A percentile compares a stretch with the other conserved stretches of the same genome.
These are phyloP conservation scores for Philhelius pedissequus DNA, from an alignment of 2,888 invertebrate species.

Conservation along the genomic window DNA sequence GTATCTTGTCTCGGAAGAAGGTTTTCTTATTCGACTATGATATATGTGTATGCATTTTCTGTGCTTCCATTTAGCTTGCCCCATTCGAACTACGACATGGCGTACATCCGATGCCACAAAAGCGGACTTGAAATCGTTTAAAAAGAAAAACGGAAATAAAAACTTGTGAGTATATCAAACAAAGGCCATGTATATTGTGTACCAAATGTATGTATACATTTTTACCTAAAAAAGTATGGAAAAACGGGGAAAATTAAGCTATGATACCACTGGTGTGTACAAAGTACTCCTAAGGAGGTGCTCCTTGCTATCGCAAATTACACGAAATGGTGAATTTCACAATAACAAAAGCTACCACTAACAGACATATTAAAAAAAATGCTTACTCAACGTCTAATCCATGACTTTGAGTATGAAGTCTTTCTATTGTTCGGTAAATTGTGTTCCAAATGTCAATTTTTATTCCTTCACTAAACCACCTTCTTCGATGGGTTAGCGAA, in stretches of 20 bases:
- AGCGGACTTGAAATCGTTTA: conserved; percentile 38
- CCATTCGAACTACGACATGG: conserved; percentile 36
- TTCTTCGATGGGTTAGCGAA: too few species aligned
- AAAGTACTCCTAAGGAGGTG: conserved; percentile 25
- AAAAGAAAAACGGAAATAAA: conserved; percentile 59
- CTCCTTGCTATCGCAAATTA: conserved; percentile 37
- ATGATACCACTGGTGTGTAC: background rate
- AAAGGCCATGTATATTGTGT: background rate
- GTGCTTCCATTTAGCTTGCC: conserved; percentile 47
- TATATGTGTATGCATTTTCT: conserved; percentile 55
- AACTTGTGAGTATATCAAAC: conserved; percentile 43
- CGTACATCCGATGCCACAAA: conserved; percentile 40
- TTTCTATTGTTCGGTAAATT: too few species aligned
- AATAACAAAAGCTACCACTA: too few species aligned
- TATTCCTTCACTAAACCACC: too few species aligned
- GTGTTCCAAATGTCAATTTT: too few species aligned
- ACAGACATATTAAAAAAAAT: too few species aligned
- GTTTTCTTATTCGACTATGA: conserved; percentile 46
- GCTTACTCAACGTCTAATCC: too few species aligned
- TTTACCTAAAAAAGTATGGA: background rate
- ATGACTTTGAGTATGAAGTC: too few species aligned
- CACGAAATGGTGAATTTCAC: background rate
- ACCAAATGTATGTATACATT: background rate
- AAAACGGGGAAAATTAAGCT: background rate
- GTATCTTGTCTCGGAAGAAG: conserved; percentile 34